Evolutionary conservation across 1,140 invertebrate genomes (phyloP), one percentile per base, ranked within the genome.

Genomic region (Orchesella cincta): DNA sequence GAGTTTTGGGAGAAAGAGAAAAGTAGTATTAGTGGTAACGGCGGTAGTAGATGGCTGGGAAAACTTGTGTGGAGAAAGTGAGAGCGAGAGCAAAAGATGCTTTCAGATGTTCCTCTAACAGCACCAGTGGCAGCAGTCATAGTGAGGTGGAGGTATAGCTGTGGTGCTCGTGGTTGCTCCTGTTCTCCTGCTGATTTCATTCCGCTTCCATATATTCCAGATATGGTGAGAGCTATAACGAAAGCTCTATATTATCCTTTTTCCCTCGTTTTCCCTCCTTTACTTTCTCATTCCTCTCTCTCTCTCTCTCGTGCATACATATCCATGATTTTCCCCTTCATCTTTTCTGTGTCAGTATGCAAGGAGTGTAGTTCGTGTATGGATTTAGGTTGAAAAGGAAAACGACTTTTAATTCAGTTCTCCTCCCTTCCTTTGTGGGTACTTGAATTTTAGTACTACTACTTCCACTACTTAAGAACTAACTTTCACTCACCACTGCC

Each of bases 181-280:
- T 67, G 62, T 67, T 67, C 62, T 67, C 62, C 62, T 67, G 62
- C 62, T 67, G 62, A 67, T 67, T 67, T 67, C 31, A 67, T 67
- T 67, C 31, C n/a, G 33, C 2, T 67, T 67, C 62, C 54, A 57
- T 57, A 3, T n/a, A 23, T 23, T 57, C 23, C 20, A 46, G 20
- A 12, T 57, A 18, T 57, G 54, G 54, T n/a, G n/a, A n/a, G n/a
- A n/a, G n/a, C n/a, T n/a, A n/a, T n/a, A n/a, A n/a, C n/a, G n/a
- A n/a, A n/a, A n/a, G n/a, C n/a, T n/a, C n/a, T n/a, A n/a, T n/a
- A n/a, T n/a, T n/a, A n/a, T 46, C 39, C 39, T 46, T 57, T 57
- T 23, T 57, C 23, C 14, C 52, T 57, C 8, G 8, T 26, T 57
- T 57, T 57, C 52, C 3, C 23, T 57, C 52, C 12, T 26, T 26